Conservation (phyloP, 2,888 invertebrate species). For the Beris chalybata region DNA sequence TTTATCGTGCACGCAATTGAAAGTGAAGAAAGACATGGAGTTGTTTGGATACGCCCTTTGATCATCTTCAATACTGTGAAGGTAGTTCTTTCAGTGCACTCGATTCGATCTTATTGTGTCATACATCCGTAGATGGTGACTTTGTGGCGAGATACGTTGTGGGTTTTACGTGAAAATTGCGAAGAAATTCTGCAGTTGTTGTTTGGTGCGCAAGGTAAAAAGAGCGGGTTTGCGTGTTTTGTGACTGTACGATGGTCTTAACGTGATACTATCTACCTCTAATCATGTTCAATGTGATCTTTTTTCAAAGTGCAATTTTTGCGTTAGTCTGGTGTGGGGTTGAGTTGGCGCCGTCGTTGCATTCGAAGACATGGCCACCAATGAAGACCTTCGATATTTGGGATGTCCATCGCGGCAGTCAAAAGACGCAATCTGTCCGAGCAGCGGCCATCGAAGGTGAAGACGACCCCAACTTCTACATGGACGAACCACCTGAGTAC, state of each 20-base stretch:
- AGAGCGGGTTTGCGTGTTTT: no score
- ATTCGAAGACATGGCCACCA: slow-evolving; percentile 47
- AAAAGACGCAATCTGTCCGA: no score
- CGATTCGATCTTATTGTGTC: background rate
- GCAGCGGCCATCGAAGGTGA: no score
- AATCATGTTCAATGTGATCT: slow-evolving; percentile 12
- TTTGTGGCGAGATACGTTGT: background rate
- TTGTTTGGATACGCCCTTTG: no score
- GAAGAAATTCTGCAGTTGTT: no score
- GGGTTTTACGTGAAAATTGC: background rate
- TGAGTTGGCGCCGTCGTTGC: slow-evolving; percentile 18
- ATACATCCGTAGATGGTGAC: background rate
- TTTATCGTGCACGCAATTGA: no score
- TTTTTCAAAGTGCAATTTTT: slow-evolving; percentile 18
- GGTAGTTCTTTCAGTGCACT: background rate
- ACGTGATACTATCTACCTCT: background rate
- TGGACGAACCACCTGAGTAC: no score
- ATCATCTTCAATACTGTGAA: no score
- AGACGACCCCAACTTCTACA: no score
- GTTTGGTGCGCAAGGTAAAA: no score
- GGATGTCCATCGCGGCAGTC: slow-evolving; percentile 40
- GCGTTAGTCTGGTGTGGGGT: background rate
- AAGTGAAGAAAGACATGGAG: no score
- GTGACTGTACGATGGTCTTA: background rate
- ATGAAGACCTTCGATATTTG: slow-evolving; percentile 53